Conservation (phyloP, 1,140 invertebrate genomes). For the Lasaia peninsularis region DNA sequence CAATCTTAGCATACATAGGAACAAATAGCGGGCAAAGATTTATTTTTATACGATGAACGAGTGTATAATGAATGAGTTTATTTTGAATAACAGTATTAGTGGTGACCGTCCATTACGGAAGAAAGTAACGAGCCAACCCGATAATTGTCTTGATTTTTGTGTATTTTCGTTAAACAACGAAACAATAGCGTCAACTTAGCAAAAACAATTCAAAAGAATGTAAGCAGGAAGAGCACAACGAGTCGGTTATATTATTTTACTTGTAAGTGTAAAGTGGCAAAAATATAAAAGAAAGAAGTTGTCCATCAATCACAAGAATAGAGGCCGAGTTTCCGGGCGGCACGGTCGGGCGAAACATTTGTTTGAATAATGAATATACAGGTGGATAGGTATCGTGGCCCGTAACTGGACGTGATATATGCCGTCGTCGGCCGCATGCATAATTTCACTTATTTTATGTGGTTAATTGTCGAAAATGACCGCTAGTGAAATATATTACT, state of each 20-base stretch:
- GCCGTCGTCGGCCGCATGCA: constrained; percentile 74
- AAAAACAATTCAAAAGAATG: neutral
- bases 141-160: no score
- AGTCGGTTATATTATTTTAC: neutral
- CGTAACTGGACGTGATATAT: constrained; percentile 77
- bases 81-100: no score
- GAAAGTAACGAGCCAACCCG: no score
- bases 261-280: constrained; percentile 30
- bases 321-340: constrained; percentile 64
- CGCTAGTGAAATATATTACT: constrained; percentile 74
- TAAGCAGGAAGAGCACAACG: constrained; percentile 1
- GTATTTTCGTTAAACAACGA: no score
- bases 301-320: constrained; percentile 72
- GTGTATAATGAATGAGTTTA: no score
- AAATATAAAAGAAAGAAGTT: constrained; percentile 60
- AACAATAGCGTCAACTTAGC: neutral
- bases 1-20: no score
- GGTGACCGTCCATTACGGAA: no score
- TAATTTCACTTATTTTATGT: constrained; percentile 78
- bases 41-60: no score
- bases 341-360: constrained; percentile 71
- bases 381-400: constrained; percentile 69
- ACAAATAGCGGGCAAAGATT: no score
- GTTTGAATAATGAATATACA: constrained; percentile 76
- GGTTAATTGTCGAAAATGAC: constrained; percentile 77